Percentiles rank a stretch among this genome's conserved stretches.
Evolutionary conservation across 1,140 invertebrate species (phyloP).

Genomic region (Chrysoperla carnea): DNA sequence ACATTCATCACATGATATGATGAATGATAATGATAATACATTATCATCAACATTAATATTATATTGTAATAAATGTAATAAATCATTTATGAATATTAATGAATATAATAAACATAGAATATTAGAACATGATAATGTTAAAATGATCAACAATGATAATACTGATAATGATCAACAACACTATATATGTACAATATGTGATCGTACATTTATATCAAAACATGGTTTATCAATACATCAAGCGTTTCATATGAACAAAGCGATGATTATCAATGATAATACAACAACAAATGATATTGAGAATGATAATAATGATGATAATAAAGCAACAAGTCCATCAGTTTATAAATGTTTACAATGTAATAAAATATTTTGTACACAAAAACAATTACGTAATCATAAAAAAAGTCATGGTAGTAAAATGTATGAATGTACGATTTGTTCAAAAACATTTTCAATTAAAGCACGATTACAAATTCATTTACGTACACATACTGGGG

Average conservation of each 20-base stretch:
- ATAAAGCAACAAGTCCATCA: constrained; percentile 28
- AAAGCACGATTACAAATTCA: constrained; percentile 26
- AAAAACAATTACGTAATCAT: constrained; percentile 19
- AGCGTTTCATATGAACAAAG: constrained; percentile 24
- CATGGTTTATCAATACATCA: constrained; percentile 40
- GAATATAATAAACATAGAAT: too few relatives aligned
- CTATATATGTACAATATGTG: neutral
- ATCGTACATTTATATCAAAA: constrained; percentile 8
- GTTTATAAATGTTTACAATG: constrained; percentile 47
- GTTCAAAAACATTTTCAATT: constrained; percentile 16
- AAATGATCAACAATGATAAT: neutral
- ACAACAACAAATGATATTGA: too few relatives aligned
- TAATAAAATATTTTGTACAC: constrained; percentile 40
- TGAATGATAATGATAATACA: too few relatives aligned
- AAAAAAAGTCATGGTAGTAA: constrained; percentile 22
- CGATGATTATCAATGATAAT: too few relatives aligned
- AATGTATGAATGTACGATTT: constrained; percentile 22
- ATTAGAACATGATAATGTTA: too few relatives aligned
- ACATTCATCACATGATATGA: too few relatives aligned
- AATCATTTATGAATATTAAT: too few relatives aligned
- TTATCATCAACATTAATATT: too few relatives aligned
- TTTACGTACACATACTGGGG: constrained; percentile 35
- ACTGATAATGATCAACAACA: neutral
- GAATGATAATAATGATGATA: too few relatives aligned
- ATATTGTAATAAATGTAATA: too few relatives aligned